These are phyloP conservation scores for Pseudopodoces humilis DNA, from an alignment of 2,113 vertebrate species.

Conservation along the genomic window DNA sequence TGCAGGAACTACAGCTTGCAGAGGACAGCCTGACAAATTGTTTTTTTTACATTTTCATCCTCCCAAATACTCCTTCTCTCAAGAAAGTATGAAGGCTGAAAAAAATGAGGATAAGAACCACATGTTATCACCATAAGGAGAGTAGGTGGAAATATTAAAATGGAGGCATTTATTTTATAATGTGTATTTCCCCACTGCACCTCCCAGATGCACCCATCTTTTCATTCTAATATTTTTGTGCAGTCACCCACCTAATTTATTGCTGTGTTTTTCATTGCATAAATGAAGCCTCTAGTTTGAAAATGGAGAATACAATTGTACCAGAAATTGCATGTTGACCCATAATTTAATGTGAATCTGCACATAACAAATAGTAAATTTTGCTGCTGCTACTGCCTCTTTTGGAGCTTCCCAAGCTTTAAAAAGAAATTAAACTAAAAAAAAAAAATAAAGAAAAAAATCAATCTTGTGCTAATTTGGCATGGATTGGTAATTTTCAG, in stretches of 20 bases:
- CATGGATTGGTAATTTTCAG: neutral
- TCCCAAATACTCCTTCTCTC: conserved; percentile 28
- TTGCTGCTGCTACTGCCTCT: conserved; percentile 15
- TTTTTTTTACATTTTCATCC: neutral
- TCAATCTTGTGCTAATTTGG: conserved; percentile 38
- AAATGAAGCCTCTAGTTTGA: conserved; percentile 52
- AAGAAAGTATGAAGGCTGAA: conserved; percentile 23
- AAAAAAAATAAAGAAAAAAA: neutral
- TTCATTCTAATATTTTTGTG: conserved; percentile 62
- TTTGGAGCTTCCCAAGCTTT: neutral
- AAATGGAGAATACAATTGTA: conserved; percentile 47
- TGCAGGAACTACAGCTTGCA: neutral
- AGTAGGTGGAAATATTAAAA: conserved; percentile 75
- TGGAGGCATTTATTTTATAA: conserved; percentile 59
- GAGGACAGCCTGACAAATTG: neutral
- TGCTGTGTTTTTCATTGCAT: conserved; percentile 41
- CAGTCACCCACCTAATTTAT: conserved; percentile 58
- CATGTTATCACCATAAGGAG: conserved; percentile 71
- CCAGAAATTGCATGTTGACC: neutral
- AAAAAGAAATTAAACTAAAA: neutral
- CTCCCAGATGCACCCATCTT: conserved; percentile 39
- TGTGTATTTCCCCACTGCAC: conserved; percentile 44
- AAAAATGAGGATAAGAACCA: conserved; percentile 49
- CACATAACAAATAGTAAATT: neutral
- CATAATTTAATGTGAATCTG: conserved; percentile 20